Base-by-base conservation (phyloP, 2,888 invertebrate species). In the Pristionchus exspectatus region DNA sequence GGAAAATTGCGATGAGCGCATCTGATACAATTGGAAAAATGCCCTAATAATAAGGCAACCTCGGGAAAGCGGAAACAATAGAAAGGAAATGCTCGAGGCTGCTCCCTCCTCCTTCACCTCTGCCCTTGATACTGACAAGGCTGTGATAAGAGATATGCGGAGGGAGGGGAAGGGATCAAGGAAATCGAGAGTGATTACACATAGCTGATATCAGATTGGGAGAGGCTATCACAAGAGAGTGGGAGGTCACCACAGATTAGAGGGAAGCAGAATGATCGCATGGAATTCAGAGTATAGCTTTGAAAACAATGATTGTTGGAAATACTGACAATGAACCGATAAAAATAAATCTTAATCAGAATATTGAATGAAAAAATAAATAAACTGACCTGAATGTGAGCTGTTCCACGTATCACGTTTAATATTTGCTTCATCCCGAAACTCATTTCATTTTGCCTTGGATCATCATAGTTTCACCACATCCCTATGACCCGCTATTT, bases 161-260 rank as follows among this genome's bases (percentile, higher is more conserved):
- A 74, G 30, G 24, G 72, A 30, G 24, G 12, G 69, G 21, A 38
- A 44, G 63, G n/a, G 74, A 74, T 81, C 81, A 81, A 81, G 81
- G 63, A 81, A 81, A 81, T 81, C 50, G 81, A 81, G 81, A 81
- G 81, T 81, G 81, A 81, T 81, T 81, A 81, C 44, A 81, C 81
- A 81, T 74, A 74, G 74, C 74, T 74, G 74, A 44, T 74, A 74
- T 74, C 74, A 74, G 74, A 74, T 44, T 74, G 74, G 74, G 74
- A 27, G 21, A 74, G 74, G 74, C 74, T 74, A 38, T 30, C 69
- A 33, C 38, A 74, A 33, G 33, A n/a, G 30, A 18, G 74, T 21
- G 74, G 38, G 74, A 74, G 74, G 74, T 74, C 74, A 38, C 38
- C 38, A 18, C 21, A 74, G 74, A 38, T 38, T 16, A 74, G 30